A percentile compares a stretch with the other conserved stretches of the same genome.
Evolutionary conservation across 2,797 vertebrate species (phyloP).

Genomic region (Falco berigora): DNA sequence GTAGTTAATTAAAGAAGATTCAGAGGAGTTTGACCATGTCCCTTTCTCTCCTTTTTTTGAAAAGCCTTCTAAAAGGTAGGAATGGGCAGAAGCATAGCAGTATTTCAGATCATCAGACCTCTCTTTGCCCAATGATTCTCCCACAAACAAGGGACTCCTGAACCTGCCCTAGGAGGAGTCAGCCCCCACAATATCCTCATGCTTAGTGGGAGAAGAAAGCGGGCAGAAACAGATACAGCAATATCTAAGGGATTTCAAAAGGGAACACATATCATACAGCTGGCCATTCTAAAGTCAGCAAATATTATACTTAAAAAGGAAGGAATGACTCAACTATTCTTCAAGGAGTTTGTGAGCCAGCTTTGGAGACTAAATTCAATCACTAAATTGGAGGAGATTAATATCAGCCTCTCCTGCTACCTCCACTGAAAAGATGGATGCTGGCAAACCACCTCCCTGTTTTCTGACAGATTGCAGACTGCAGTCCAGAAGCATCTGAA

Average conservation of each 20-base stretch:
- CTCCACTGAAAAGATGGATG: background rate
- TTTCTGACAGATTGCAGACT: background rate
- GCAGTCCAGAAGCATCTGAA: background rate
- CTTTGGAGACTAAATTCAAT: slow-evolving; percentile 15
- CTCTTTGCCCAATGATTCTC: background rate
- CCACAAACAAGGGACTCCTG: background rate
- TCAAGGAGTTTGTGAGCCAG: background rate
- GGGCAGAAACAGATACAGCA: background rate
- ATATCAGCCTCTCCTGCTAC: background rate
- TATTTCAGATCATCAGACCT: background rate
- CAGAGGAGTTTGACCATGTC: background rate
- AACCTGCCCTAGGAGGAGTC: background rate
- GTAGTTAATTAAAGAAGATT: background rate
- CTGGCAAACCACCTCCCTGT: background rate
- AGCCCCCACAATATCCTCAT: background rate
- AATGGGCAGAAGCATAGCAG: background rate
- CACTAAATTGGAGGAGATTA: slow-evolving; percentile 11
- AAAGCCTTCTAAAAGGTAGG: background rate
- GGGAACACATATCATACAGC: background rate
- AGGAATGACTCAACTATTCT: slow-evolving; percentile 24
- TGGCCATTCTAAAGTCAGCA: background rate
- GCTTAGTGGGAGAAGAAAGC: background rate
- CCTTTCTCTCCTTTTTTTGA: background rate
- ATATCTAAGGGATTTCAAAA: background rate
- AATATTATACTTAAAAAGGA: background rate